Evolutionary conservation across 1,140 invertebrate genomes (phyloP).

Genomic region (Varroa destructor): DNA sequence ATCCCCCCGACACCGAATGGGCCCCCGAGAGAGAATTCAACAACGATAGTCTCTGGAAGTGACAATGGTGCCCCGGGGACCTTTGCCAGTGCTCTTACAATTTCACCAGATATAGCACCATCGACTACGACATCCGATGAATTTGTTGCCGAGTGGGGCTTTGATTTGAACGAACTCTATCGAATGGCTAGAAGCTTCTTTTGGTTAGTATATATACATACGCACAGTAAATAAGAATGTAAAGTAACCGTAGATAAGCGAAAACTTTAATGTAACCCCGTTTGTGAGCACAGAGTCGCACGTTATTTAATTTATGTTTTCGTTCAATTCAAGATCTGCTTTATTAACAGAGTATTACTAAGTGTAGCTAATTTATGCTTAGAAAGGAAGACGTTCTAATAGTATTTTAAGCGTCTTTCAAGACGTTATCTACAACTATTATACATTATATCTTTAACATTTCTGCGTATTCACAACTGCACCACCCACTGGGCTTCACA

Average conservation of each 20-base stretch:
- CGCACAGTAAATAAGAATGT: neutral
- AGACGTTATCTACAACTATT: no score
- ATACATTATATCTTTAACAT: no score
- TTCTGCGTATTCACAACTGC: no score
- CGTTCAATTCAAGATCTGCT: neutral
- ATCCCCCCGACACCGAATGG: no score
- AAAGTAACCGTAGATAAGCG: neutral
- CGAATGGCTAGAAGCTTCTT: conserved; percentile 33
- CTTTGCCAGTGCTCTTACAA: no score
- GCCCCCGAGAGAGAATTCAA: no score
- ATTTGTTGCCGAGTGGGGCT: conserved; percentile 31
- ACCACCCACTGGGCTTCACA: no score
- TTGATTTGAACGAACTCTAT: conserved; percentile 31
- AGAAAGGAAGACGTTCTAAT: neutral
- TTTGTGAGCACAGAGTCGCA: neutral
- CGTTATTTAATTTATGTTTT: neutral
- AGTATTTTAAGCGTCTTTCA: no score
- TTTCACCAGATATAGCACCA: no score
- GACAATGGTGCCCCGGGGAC: no score
- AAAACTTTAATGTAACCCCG: neutral
- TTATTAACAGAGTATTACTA: neutral
- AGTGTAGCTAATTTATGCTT: neutral
- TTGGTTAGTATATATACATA: conserved; percentile 30
- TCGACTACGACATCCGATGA: neutral
- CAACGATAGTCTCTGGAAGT: no score